Percentiles rank a stretch among this genome's conserved stretches.
Conservation (phyloP, 2,113 vertebrate species). For the Falco punctatus region DNA sequence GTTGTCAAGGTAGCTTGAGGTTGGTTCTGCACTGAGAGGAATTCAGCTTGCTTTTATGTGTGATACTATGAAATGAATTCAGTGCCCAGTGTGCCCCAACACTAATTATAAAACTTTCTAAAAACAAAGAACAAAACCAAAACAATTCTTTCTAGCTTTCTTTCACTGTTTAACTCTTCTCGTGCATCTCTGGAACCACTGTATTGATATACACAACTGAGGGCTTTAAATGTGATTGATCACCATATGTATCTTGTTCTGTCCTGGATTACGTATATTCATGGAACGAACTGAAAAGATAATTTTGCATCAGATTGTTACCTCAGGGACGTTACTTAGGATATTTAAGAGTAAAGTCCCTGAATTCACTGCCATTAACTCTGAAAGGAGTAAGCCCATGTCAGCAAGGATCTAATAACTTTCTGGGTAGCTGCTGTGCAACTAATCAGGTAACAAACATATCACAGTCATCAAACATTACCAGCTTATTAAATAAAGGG, state of each 20-base stretch:
- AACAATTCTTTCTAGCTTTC: background rate
- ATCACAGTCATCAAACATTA: background rate
- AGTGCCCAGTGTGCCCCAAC: conserved; percentile 36
- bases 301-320: background rate
- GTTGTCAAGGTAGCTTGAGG: conserved; percentile 73
- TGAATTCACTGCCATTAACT: background rate
- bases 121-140: conserved; percentile 36
- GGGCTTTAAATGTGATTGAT: background rate
- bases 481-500: background rate
- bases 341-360: background rate
- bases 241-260: background rate
- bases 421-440: background rate
- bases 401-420: background rate
- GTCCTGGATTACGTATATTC: background rate
- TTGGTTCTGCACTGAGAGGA: conserved; percentile 68
- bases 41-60: conserved; percentile 73
- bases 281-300: background rate
- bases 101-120: conserved; percentile 51
- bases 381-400: background rate
- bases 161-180: conserved; percentile 17
- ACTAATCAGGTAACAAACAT: background rate
- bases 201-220: background rate
- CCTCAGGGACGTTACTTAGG: background rate
- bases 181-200: background rate
- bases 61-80: conserved; percentile 71